Evolutionary conservation across 2,797 vertebrate species (phyloP).

Genomic region (Ibycter americanus): DNA sequence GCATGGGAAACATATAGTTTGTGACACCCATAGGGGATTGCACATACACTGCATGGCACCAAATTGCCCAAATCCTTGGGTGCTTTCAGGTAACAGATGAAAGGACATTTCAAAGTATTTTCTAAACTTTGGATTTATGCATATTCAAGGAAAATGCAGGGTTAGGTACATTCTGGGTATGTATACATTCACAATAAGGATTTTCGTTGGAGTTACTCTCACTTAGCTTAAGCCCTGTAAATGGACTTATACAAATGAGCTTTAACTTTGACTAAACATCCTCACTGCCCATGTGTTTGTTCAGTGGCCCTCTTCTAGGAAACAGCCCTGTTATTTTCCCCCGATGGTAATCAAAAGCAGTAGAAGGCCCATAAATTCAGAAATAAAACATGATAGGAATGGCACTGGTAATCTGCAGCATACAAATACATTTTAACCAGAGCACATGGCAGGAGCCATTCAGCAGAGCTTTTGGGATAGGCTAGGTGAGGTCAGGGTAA

Average conservation of each 20-base stretch:
- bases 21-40: not conserved
- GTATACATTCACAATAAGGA: not conserved
- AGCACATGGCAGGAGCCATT: not conserved
- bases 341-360: not conserved
- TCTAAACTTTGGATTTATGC: not conserved
- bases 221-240: not conserved
- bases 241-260: not conserved
- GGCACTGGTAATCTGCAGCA: not conserved
- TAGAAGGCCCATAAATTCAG: not conserved
- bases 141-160: not conserved
- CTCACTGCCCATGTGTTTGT: not conserved
- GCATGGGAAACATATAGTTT: not conserved
- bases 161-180: fast-evolving
- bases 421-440: not conserved
- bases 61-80: not conserved
- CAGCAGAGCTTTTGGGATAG: not conserved
- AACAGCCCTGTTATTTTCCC: not conserved
- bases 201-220: not conserved
- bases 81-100: not conserved
- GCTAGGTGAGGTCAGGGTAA: not conserved
- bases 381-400: not conserved
- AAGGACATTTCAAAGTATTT: not conserved
- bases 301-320: not conserved
- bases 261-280: not conserved
- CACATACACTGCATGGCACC: not conserved